These are phyloP conservation scores for Drosophila flavopinicola DNA, from an alignment of 2,888 invertebrate species.

Conservation along the genomic window DNA sequence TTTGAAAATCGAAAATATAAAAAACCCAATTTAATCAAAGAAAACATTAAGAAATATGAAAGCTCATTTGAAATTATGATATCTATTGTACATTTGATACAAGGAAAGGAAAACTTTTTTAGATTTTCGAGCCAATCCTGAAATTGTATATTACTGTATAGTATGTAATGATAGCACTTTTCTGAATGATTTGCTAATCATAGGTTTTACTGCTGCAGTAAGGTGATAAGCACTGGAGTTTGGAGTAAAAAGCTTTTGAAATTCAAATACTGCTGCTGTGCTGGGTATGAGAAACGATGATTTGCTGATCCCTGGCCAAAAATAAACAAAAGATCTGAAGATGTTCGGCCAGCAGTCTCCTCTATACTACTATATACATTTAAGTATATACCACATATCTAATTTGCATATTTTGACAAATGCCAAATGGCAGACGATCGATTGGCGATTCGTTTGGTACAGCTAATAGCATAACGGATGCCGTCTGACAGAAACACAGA, in stretches of 20 bases:
- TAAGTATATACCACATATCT: not conserved
- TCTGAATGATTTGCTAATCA: not conserved
- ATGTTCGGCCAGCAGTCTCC: slow-evolving; percentile 2
- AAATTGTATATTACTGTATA: too few relatives aligned
- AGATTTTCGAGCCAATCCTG: too few relatives aligned
- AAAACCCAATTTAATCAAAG: not conserved
- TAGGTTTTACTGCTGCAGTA: not conserved
- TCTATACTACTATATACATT: too few relatives aligned
- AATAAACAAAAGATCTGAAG: slow-evolving; percentile 19
- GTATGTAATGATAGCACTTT: too few relatives aligned
- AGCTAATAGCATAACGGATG: slow-evolving; percentile 8
- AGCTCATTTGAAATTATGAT: too few relatives aligned
- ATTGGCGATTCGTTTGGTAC: slow-evolving; percentile 26
- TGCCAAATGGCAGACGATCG: slow-evolving; percentile 43
- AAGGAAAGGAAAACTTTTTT: too few relatives aligned
- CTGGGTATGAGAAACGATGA: slow-evolving; percentile 10
- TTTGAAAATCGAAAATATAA: not conserved
- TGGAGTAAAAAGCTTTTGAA: too few relatives aligned
- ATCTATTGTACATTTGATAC: too few relatives aligned
- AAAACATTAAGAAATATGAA: too few relatives aligned
- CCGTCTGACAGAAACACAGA: slow-evolving; percentile 12
- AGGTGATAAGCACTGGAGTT: not conserved
- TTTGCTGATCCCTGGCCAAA: slow-evolving; percentile 16
- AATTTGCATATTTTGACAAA: slow-evolving; percentile 24
- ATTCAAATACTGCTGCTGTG: too few relatives aligned